These are phyloP conservation scores for Melangyna quadrimaculata DNA, from an alignment of 2,888 invertebrate genomes.

Conservation along the genomic window DNA sequence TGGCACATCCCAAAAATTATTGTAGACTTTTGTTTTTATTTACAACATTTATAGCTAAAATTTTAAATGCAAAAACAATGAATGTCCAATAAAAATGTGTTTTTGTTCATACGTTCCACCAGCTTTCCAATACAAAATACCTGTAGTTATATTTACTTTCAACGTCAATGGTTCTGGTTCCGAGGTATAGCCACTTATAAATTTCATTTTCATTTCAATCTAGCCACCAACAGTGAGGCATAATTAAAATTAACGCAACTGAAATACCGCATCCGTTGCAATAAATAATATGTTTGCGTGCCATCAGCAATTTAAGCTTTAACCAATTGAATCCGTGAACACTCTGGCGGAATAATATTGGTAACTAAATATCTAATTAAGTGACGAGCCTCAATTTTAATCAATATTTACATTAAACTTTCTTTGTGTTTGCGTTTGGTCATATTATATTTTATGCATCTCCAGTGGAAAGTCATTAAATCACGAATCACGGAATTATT, in stretches of 20 bases:
- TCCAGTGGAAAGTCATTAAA: conserved; percentile 45
- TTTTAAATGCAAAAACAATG: too few relatives aligned
- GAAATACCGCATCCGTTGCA: conserved; percentile 1
- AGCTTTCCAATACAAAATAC: not conserved
- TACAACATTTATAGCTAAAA: too few relatives aligned
- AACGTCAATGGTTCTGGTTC: conserved; percentile 26
- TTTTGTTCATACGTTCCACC: not conserved
- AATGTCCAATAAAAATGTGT: not conserved
- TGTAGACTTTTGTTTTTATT: too few relatives aligned
- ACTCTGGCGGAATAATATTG: conserved; percentile 9
- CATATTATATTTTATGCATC: not conserved
- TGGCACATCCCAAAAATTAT: too few relatives aligned
- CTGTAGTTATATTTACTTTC: conserved; percentile 15
- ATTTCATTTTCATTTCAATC: conserved; percentile 46
- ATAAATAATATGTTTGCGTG: conserved; percentile 21
- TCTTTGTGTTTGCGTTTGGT: conserved; percentile 6
- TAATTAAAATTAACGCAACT: conserved; percentile 34
- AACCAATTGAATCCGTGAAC: conserved; percentile 43
- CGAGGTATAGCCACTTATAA: conserved; percentile 41
- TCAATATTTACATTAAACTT: conserved; percentile 16
- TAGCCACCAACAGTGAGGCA: not conserved
- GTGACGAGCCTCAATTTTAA: not conserved
- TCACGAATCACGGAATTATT: conserved; percentile 5
- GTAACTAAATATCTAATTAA: not conserved
- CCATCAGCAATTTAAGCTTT: conserved; percentile 28